Evolutionary conservation across 2,113 vertebrate genomes (phyloP).

Genomic region (Empidonax traillii): DNA sequence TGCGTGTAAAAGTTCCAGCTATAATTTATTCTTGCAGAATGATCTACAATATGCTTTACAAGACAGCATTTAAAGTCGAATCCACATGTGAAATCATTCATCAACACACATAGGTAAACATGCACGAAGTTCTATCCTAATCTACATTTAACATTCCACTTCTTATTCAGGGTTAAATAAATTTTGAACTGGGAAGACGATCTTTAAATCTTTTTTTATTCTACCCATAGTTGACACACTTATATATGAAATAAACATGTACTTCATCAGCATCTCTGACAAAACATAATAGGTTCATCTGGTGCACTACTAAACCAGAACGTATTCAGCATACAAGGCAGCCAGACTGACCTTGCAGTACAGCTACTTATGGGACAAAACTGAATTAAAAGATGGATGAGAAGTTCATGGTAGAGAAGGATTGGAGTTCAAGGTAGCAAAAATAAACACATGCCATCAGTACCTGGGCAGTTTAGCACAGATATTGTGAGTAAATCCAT

Average conservation of each 20-base stretch:
- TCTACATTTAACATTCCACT: neutral
- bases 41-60: neutral
- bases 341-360: neutral
- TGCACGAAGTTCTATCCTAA: neutral
- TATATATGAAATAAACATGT: neutral
- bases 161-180: neutral
- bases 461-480: neutral
- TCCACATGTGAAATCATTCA: neutral
- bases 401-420: neutral
- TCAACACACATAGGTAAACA: neutral
- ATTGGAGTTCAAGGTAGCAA: neutral
- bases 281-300: neutral
- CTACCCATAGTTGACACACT: neutral
- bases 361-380: neutral
- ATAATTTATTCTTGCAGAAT: neutral
- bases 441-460: neutral
- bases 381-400: neutral
- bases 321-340: neutral
- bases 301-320: neutral
- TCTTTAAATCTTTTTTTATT: neutral
- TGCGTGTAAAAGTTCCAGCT: neutral
- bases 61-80: neutral
- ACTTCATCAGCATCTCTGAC: neutral
- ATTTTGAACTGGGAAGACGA: neutral
- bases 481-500: neutral